Percentiles rank a stretch among this genome's conserved stretches.
Evolutionary conservation across 2,113 vertebrate species (phyloP).

Genomic region (Lathamus discolor): DNA sequence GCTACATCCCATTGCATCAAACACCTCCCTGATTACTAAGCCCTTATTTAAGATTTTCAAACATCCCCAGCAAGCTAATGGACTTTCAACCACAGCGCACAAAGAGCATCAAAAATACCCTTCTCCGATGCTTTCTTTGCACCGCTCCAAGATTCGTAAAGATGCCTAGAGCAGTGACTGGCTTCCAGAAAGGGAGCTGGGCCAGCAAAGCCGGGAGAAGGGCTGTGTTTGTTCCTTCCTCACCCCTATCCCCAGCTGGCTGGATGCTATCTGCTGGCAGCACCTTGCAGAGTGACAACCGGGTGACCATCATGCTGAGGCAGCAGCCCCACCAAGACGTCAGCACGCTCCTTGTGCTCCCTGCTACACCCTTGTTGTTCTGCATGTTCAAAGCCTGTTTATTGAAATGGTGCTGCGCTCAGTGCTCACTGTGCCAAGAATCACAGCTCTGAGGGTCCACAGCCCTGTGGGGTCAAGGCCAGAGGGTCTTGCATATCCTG

Average conservation of each 20-base stretch:
- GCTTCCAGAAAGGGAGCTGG: background rate
- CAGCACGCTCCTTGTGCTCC: fast-evolving
- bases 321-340: fast-evolving
- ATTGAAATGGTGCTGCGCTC: background rate
- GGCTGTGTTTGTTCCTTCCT: background rate
- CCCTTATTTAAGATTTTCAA: background rate
- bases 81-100: background rate
- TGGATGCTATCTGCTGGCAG: background rate
- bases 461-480: fast-evolving
- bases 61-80: background rate
- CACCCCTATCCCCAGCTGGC: fast-evolving
- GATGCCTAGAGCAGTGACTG: fast-evolving
- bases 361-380: background rate
- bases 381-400: background rate
- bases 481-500: fast-evolving
- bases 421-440: background rate
- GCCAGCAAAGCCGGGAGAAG: background rate
- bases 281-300: background rate
- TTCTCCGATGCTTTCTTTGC: fast-evolving
- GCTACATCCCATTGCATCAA: background rate
- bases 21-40: background rate
- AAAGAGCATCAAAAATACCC: background rate
- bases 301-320: background rate
- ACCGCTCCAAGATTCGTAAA: background rate
- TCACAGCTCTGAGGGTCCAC: background rate